Evolutionary conservation across 1,140 invertebrate genomes (phyloP), one percentile per base, ranked within the genome.

Genomic region (Apolygus lucorum): DNA sequence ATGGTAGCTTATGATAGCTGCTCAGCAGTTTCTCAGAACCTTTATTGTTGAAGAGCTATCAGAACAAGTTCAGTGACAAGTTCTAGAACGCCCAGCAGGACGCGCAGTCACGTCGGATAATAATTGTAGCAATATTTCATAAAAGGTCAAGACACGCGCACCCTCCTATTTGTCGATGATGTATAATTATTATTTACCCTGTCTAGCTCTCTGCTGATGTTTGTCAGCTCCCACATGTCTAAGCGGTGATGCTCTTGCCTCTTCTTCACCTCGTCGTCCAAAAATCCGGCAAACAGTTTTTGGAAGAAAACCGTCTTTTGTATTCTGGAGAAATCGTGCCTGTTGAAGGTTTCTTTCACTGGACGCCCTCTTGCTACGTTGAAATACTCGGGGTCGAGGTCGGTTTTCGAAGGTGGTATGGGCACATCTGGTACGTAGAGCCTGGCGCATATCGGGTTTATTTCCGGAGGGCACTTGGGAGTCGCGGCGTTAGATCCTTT

Each of bases 301-400:
- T 66, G 14, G 28, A 66, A 66, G 28, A 66, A 66, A 21, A 28
- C 27, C 1, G 14, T 28, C 25, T 26, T 66, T n/a, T 66, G 64
- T 1, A 17, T 66, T 66, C n/a, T 34, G 14, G 28, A 28, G 24
- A 66, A 66, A 34, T 66, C n/a, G 25, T 26, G 27, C n/a, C 26
- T 29, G 64, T 66, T 34, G 64, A 66, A 66, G 28, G n/a, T 66
- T 42, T 66, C 64, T 21, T 24, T 28, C 1, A 66, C 34, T 11
- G 64, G 64, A 21, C 64, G 27, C 2, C 64, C 64, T 66, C 26
- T 66, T n/a, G 34, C 17, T 17, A 28, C n/a, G 8, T 11, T 34
- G n/a, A 66, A 66, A 34, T 66, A 66, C n/a, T 66, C 28, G 17
- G 64, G 29, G 28, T 66, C 29, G 27, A 29, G n/a, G 27, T 66